phyloP scores from a whole-genome alignment of 2,888 invertebrate genomes.

The Ophraella communa region DNA sequence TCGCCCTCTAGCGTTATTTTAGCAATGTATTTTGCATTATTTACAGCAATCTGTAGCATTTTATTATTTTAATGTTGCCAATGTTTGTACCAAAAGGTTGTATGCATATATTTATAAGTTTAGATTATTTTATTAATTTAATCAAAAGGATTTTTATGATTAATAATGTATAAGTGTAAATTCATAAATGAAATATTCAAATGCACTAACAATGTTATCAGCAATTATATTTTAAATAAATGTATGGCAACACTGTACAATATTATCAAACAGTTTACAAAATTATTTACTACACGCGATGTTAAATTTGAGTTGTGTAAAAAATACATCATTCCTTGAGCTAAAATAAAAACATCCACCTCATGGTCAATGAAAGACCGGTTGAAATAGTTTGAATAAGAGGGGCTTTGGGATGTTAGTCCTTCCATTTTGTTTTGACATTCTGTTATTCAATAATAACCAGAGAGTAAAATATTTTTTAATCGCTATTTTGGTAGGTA shows the following conservation, averaged over 20 bases:
- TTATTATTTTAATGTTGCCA: background rate
- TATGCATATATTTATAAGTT: background rate
- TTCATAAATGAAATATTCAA: background rate
- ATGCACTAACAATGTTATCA: background rate
- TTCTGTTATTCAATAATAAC: background rate
- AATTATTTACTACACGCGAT: background rate
- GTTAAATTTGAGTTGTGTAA: background rate
- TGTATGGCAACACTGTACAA: background rate
- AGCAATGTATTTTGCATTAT: background rate
- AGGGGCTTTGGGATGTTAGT: background rate
- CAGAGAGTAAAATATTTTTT: background rate
- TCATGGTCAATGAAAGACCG: constrained; percentile 2
- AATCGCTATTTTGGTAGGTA: too few species aligned
- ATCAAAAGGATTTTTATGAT: background rate
- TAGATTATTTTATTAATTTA: background rate
- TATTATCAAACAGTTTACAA: background rate
- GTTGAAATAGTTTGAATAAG: background rate
- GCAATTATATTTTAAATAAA: background rate
- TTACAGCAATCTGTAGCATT: background rate
- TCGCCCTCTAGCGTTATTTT: background rate
- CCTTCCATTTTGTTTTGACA: constrained; percentile 1
- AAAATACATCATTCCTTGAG: background rate
- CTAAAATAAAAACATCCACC: background rate
- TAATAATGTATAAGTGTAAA: background rate
- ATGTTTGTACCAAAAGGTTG: background rate